phyloP scores from a whole-genome alignment of 2,888 invertebrate genomes.

The Drosophila mayaguana region DNA sequence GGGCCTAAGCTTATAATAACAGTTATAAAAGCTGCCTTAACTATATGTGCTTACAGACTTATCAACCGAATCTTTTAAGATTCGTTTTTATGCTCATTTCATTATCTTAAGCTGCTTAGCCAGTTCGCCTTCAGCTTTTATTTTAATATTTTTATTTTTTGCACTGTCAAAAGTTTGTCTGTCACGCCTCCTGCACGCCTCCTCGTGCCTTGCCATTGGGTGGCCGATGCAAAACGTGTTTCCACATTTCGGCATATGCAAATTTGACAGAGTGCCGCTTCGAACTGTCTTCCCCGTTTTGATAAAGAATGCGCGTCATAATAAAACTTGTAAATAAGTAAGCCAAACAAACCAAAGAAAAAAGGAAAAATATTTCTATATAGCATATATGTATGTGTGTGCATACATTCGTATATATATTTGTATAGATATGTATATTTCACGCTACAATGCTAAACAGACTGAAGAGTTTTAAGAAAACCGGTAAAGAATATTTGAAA shows the following conservation, averaged over 20 bases:
- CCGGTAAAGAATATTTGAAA: slow-evolving; percentile 62
- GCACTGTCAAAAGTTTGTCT: slow-evolving; percentile 5
- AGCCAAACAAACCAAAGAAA: slow-evolving; percentile 44
- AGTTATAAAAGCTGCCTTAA: slow-evolving; percentile 19
- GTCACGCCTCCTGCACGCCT: slow-evolving; percentile 16
- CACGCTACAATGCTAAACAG: slow-evolving; percentile 76
- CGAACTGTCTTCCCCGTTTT: slow-evolving; percentile 32
- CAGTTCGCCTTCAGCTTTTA: slow-evolving; percentile 14
- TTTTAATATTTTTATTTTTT: slow-evolving; percentile 26
- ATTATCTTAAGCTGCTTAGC: slow-evolving; percentile 42
- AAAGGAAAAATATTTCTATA: background rate
- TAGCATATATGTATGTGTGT: slow-evolving; percentile 3
- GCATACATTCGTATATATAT: background rate
- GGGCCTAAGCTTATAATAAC: slow-evolving; percentile 4
- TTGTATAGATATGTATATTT: slow-evolving; percentile 31
- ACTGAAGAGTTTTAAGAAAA: slow-evolving; percentile 47
- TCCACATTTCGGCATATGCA: slow-evolving; percentile 15
- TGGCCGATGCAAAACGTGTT: slow-evolving; percentile 54
- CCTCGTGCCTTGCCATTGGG: slow-evolving; percentile 29
- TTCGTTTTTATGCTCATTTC: slow-evolving; percentile 17
- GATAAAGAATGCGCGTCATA: slow-evolving; percentile 58
- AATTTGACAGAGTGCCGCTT: slow-evolving; percentile 31
- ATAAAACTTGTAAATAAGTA: slow-evolving; percentile 70
- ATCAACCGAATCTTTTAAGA: slow-evolving; percentile 28
- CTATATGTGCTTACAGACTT: slow-evolving; percentile 14